Base-by-base conservation (phyloP, 2,113 vertebrate species). In the Mormyrus iriodes region DNA sequence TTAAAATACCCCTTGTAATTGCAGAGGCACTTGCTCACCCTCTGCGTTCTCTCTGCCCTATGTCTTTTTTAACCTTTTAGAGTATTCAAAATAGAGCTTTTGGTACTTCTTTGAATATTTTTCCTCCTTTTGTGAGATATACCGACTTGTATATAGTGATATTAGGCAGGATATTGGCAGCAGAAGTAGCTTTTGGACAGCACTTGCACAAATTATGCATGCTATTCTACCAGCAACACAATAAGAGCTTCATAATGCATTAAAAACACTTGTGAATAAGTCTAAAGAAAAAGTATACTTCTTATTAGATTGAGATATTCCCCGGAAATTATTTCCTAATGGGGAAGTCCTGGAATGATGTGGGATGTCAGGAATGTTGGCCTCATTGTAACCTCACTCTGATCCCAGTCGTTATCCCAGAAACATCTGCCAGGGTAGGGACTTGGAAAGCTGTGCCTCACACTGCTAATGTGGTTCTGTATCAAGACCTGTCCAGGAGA, bases 381-480 rank as follows among this genome's bases (percentile, higher is more conserved):
- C 84, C 51, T 53, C 88, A 27, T 88, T 61, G 84, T 13, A 79
- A 79, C 86, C 82, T 89, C 89, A 91, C 91, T 86, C 88, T 88
- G 87, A 88, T 90, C 84, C 52, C 69, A 49, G 89, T 53, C 90
- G 90, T 93, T 89, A 93, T 92, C 92, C 92, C 89, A 85, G 89
- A 93, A 93, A 93, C 89, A 85, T 91, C 87, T 73, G 61, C 44
- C 46, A 88, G 15, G 42, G n/a, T 61, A 73, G 44, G 42, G 17
- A 46, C 24, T 73, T 39, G n/a, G n/a, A 73, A 88, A 91, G 85
- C 51, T 51, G 2, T 46, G 44, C 42, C 44, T 48, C 42, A 83
- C 39, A 39, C 15, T 19, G 82, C 88, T 93, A 93, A 94, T 91
- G 91, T 93, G 73, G 15, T 42, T 42, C 73, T 79, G 35, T 15